Conservation (phyloP, 2,888 invertebrate genomes). For the Mesorhabditis spiculigera region DNA sequence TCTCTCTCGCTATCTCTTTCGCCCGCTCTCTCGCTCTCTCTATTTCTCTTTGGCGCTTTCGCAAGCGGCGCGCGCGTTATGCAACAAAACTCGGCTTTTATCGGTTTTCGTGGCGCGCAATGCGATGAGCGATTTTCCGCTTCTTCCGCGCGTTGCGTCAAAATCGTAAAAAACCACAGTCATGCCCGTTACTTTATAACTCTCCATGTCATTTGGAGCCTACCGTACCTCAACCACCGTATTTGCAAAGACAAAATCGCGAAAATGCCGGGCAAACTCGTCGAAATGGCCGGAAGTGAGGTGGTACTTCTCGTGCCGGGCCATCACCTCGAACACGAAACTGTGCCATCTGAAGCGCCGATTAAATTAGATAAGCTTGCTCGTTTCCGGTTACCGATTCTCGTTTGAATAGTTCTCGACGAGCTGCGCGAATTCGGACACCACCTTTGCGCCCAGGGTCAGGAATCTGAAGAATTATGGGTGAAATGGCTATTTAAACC, state of each 20-base stretch:
- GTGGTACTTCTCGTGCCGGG: slow-evolving; percentile 1
- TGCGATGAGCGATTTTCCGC: too few species aligned
- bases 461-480: not conserved
- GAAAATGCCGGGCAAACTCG: not conserved
- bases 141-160: too few species aligned
- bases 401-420: slow-evolving; percentile 5
- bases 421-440: not conserved
- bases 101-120: too few species aligned
- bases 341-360: not conserved
- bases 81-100: too few species aligned
- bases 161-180: too few species aligned
- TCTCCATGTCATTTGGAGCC: not conserved
- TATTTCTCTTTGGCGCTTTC: too few species aligned
- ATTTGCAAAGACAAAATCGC: not conserved
- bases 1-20: too few species aligned
- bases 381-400: not conserved
- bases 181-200: not conserved
- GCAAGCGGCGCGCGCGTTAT: too few species aligned
- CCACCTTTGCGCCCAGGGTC: not conserved
- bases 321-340: slow-evolving; percentile 4
- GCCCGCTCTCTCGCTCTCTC: too few species aligned
- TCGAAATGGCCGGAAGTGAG: slow-evolving; percentile 2
- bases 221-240: not conserved
- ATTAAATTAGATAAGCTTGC: not conserved
- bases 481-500: too few species aligned